phyloP scores from a whole-genome alignment of 2,797 vertebrate genomes.

The Myiotriccus ornatus region DNA sequence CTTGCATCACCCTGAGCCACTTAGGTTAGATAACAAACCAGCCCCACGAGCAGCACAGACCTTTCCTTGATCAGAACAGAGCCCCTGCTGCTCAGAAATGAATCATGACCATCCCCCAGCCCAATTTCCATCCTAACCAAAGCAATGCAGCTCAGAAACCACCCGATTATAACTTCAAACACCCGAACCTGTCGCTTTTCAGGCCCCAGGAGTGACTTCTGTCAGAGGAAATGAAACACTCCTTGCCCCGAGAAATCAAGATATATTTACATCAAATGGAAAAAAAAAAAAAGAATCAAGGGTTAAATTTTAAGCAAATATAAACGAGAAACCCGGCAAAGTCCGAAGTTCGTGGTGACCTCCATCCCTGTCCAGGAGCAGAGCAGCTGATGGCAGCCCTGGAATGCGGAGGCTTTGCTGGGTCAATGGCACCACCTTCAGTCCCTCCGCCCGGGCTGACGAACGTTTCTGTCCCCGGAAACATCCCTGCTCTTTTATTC shows the following conservation, averaged over 20 bases:
- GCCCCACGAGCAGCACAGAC: not conserved
- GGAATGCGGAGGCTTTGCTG: not conserved
- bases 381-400: not conserved
- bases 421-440: conserved; percentile 14
- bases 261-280: not conserved
- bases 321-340: not conserved
- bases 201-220: not conserved
- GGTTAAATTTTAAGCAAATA: not conserved
- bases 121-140: not conserved
- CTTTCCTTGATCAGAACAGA: not conserved
- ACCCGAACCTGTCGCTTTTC: accelerated
- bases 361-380: not conserved
- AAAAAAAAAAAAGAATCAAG: not conserved
- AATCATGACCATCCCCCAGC: not conserved
- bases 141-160: not conserved
- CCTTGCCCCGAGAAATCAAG: not conserved
- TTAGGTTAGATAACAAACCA: accelerated
- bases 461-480: not conserved
- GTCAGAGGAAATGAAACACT: not conserved
- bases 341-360: not conserved
- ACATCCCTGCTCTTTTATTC: not conserved
- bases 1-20: not conserved
- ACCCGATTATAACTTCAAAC: not conserved
- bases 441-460: not conserved
- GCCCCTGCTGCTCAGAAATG: not conserved